phyloP scores from a whole-genome alignment of 2,113 vertebrate species.

The Rissa tridactyla region DNA sequence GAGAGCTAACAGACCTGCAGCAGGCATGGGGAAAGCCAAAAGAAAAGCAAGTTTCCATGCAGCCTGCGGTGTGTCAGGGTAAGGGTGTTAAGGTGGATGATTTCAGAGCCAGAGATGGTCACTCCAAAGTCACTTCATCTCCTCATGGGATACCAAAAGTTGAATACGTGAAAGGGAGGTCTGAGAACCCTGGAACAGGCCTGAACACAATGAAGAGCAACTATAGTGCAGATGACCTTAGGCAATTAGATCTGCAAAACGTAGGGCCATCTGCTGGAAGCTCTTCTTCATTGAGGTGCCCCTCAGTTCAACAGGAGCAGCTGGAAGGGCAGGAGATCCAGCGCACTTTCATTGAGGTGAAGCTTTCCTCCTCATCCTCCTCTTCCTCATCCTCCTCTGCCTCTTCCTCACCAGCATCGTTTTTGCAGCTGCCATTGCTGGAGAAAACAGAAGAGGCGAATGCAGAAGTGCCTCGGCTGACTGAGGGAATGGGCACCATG shows the following conservation, averaged over 20 bases:
- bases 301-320: conserved; percentile 38
- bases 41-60: neutral
- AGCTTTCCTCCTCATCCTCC: conserved; percentile 70
- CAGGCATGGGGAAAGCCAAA: neutral
- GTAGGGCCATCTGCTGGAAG: neutral
- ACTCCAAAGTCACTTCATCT: conserved; percentile 28
- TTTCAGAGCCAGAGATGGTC: neutral
- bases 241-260: neutral
- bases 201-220: neutral
- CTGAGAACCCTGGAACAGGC: neutral
- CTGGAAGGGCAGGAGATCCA: conserved; percentile 70
- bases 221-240: conserved; percentile 7
- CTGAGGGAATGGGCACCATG: neutral
- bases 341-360: conserved; percentile 80
- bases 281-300: neutral
- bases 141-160: conserved; percentile 7
- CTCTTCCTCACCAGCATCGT: conserved; percentile 43
- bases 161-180: neutral
- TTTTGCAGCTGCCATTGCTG: conserved; percentile 34
- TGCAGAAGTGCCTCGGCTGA: neutral
- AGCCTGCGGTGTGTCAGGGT: neutral
- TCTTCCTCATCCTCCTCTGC: conserved; percentile 56
- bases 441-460: conserved; percentile 11
- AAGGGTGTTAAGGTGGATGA: neutral
- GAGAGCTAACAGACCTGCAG: neutral